phyloP scores from a whole-genome alignment of 2,113 vertebrate genomes.

The Azemiops feae region DNA sequence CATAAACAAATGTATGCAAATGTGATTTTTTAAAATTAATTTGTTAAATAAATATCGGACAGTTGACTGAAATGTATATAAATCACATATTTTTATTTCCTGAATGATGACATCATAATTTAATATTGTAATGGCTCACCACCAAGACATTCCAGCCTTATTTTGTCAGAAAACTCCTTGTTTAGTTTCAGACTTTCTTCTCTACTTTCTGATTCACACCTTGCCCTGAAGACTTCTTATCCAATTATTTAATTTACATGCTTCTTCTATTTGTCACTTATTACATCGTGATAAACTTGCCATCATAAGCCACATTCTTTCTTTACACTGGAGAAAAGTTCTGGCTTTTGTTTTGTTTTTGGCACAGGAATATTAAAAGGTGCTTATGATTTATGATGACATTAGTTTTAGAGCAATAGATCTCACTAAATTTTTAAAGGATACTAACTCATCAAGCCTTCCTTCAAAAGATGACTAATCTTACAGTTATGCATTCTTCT shows the following conservation, averaged over 20 bases:
- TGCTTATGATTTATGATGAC: slow-evolving; percentile 33
- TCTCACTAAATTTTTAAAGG: slow-evolving; percentile 21
- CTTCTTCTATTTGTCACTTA: not conserved
- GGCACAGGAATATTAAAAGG: not conserved
- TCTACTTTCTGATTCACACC: not conserved
- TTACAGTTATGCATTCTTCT: slow-evolving; percentile 30
- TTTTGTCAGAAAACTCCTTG: not conserved
- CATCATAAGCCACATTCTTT: not conserved
- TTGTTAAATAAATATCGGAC: not conserved
- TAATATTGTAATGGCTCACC: not conserved
- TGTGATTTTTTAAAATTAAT: not conserved
- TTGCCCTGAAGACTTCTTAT: not conserved
- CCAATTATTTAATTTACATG: not conserved
- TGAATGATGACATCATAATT: not conserved
- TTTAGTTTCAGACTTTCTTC: not conserved
- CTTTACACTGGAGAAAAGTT: not conserved
- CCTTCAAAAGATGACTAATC: slow-evolving; percentile 26
- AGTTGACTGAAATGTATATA: not conserved
- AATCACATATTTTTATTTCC: not conserved
- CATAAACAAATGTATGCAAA: not conserved
- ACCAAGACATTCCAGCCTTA: not conserved
- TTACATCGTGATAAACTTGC: not conserved
- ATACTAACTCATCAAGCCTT: not conserved
- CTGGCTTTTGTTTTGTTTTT: not conserved
- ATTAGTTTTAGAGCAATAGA: slow-evolving; percentile 24